These are phyloP conservation scores for Thymelicus acteon DNA, from an alignment of 2,888 invertebrate genomes.

Conservation along the genomic window DNA sequence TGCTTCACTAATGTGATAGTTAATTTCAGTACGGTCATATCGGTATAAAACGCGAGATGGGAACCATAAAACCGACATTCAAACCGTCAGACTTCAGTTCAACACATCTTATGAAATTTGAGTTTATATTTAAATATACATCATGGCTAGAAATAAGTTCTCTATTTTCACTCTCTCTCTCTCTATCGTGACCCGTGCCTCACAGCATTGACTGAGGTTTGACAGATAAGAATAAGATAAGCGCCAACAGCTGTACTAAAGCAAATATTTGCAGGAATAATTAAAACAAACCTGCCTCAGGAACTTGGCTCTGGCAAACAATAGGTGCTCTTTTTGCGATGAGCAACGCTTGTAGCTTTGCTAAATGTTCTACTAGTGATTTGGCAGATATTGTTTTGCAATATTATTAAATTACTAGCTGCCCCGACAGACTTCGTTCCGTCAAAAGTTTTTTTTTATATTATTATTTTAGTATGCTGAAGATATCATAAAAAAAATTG, in stretches of 20 bases:
- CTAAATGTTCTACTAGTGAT: neutral
- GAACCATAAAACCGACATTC: neutral
- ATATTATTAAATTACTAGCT: too few relatives aligned
- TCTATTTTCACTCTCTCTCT: too few relatives aligned
- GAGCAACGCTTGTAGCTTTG: slow-evolving; percentile 14
- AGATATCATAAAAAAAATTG: too few relatives aligned
- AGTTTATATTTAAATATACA: slow-evolving; percentile 22
- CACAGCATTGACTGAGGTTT: slow-evolving; percentile 82
- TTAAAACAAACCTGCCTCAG: slow-evolving; percentile 71
- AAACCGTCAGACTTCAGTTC: neutral
- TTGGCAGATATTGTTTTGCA: too few relatives aligned
- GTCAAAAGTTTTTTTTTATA: too few relatives aligned
- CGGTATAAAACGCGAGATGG: too few relatives aligned
- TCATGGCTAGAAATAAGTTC: neutral
- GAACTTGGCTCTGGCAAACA: slow-evolving; percentile 64
- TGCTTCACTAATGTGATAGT: too few relatives aligned
- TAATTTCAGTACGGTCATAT: too few relatives aligned
- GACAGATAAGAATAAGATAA: slow-evolving; percentile 82
- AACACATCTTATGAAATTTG: slow-evolving; percentile 6
- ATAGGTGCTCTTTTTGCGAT: slow-evolving; percentile 43
- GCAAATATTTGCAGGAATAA: slow-evolving; percentile 78
- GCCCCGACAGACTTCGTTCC: too few relatives aligned
- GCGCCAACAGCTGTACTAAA: slow-evolving; percentile 67
- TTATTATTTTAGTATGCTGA: too few relatives aligned
- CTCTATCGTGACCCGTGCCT: slow-evolving; percentile 66